Evolutionary conservation across 2,797 vertebrate genomes (phyloP), one percentile per base, ranked within the genome.

Genomic region (Orestias chungarensis): DNA sequence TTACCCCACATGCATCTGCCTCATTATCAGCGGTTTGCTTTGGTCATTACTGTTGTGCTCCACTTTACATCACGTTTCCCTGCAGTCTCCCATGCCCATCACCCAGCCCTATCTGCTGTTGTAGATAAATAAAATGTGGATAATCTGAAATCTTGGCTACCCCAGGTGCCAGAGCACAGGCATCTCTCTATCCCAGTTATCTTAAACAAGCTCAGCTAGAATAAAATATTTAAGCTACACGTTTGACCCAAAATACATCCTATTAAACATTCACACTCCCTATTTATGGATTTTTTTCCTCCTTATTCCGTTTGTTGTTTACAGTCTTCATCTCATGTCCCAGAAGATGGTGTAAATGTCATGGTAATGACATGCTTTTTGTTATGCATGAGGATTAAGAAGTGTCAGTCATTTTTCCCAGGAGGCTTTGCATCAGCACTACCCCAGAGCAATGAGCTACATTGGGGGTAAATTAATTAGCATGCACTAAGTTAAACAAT

Each of bases 341-440:
- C 80, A 77, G 64, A 82, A 79, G 78, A 85, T 71, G 54, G 74
- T 83, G 81, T 85, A 86, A 89, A 92, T 88, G 79, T 80, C 86
- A 89, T 86, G 83, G 79, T 90, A 91, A 93, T 91, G 78, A 87
- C 84, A 83, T 80, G 86, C 77, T 89, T 82, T 89, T 86, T 84
- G 75, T 64, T 78, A 75, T 87, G 86, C 84, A 64, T 57, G 47
- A 82, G 88, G 90, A 90, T 91, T 87, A 87, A 79, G 72, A 81
- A 55, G 74, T 92, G 93, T 91, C 92, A 92, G 29, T 93, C 92
- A 92, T 83, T 73, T 68, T 66, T 81, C 82, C 84, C 73, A 35
- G 47, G 87, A 82, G 90, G 82, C 72, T 85, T 87, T 85, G 80
- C 79, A 62, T 80, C 77, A 66, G 80, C 74, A 68, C 65, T 85